Conservation (phyloP, 2,113 vertebrate genomes). For the Calonectris borealis region DNA sequence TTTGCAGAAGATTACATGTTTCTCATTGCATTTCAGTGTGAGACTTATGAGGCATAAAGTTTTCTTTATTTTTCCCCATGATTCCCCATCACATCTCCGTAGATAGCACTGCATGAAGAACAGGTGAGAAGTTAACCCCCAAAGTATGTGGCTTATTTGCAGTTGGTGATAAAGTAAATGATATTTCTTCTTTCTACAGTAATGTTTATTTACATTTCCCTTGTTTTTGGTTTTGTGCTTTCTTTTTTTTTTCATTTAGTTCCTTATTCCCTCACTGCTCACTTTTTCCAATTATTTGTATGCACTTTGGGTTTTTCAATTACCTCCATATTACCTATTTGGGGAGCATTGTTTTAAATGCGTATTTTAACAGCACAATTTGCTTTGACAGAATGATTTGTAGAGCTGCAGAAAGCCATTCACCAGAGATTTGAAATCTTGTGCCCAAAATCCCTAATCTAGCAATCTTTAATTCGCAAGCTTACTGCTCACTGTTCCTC, state of each 20-base stretch:
- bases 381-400: constrained; percentile 71
- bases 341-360: constrained; percentile 56
- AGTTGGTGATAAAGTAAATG: not conserved
- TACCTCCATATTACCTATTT: constrained; percentile 48
- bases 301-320: constrained; percentile 51
- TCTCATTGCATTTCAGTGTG: not conserved
- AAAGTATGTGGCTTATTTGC: not conserved
- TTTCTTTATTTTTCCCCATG: not conserved
- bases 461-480: constrained; percentile 38
- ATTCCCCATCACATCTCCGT: not conserved
- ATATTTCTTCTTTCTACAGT: not conserved
- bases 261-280: not conserved
- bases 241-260: not conserved
- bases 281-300: constrained; percentile 22
- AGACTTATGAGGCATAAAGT: not conserved
- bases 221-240: not conserved
- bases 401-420: constrained; percentile 51
- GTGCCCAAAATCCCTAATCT: constrained; percentile 45
- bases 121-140: not conserved
- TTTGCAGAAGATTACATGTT: not conserved
- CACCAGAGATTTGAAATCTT: constrained; percentile 63
- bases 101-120: not conserved
- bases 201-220: not conserved
- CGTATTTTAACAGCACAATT: constrained; percentile 55
- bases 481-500: not conserved